These are phyloP conservation scores for Oryzias sinensis DNA, from an alignment of 2,797 vertebrate genomes.

Conservation along the genomic window DNA sequence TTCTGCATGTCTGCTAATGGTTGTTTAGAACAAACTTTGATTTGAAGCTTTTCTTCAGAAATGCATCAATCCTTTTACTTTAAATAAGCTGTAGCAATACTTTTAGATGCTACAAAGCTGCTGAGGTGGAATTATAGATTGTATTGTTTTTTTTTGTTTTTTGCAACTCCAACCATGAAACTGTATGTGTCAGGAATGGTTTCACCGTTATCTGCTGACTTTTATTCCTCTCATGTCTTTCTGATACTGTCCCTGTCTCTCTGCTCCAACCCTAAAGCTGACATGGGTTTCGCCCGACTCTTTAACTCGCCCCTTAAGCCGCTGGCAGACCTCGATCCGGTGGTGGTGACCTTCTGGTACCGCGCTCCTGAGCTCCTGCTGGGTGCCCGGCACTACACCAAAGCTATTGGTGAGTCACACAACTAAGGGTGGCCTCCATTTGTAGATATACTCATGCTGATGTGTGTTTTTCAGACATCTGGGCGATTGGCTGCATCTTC, in stretches of 20 bases:
- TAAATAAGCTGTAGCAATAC: too few species aligned
- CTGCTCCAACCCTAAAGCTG: conserved; percentile 73
- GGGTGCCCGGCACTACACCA: conserved; percentile 96
- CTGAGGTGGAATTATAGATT: too few species aligned
- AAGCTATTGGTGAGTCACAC: conserved; percentile 91
- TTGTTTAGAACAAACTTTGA: too few species aligned
- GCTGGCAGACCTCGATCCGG: conserved; percentile 97
- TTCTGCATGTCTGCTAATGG: too few species aligned
- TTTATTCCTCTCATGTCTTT: conserved; percentile 2
- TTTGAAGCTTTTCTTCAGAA: too few species aligned
- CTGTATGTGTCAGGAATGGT: too few species aligned
- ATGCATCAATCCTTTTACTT: too few species aligned
- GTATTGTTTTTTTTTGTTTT: too few species aligned
- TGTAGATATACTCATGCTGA: too few species aligned
- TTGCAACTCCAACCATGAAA: too few species aligned
- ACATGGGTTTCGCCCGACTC: conserved; percentile 98
- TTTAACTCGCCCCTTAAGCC: conserved; percentile 99
- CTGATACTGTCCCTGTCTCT: conserved; percentile 11
- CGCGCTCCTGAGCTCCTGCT: conserved; percentile 95
- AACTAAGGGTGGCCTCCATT: not conserved
- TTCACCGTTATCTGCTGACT: too few species aligned
- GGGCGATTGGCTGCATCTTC: conserved; percentile 98
- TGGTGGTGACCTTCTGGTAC: conserved; percentile 99
- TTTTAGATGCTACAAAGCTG: too few species aligned
- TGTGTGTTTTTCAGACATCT: conserved; percentile 83